These are phyloP conservation scores for Oxyteleia sp. DNA, from an alignment of 2,888 invertebrate genomes.

Conservation along the genomic window DNA sequence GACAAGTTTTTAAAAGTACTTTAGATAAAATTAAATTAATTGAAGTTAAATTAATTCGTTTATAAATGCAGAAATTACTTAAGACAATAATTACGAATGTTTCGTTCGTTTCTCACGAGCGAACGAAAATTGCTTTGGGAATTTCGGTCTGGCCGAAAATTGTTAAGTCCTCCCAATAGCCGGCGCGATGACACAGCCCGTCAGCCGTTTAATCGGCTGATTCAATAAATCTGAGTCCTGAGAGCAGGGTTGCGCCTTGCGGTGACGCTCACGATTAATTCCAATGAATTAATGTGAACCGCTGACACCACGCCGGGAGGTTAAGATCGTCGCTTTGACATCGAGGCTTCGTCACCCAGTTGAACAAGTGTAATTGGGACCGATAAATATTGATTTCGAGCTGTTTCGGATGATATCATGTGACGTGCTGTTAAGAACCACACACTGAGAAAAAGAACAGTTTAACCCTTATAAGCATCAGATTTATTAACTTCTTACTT, in stretches of 20 bases:
- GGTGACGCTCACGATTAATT: slow-evolving; percentile 84
- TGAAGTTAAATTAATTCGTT: too few species aligned
- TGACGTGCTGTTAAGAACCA: too few species aligned
- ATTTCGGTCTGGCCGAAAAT: slow-evolving; percentile 60
- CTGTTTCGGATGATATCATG: too few species aligned
- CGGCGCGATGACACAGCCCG: slow-evolving; percentile 81
- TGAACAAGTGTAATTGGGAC: slow-evolving; percentile 11
- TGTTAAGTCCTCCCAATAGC: slow-evolving; percentile 62
- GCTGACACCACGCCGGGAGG: slow-evolving; percentile 76
- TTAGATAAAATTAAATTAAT: too few species aligned
- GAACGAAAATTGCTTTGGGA: slow-evolving; percentile 34
- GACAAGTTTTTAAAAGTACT: too few species aligned
- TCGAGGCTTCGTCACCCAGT: slow-evolving; percentile 23
- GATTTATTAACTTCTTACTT: too few species aligned
- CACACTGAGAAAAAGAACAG: too few species aligned
- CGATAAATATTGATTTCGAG: slow-evolving; percentile 25
- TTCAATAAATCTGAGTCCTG: slow-evolving; percentile 87
- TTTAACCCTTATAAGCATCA: too few species aligned
- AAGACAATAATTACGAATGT: background rate
- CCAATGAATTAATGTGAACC: slow-evolving; percentile 86
- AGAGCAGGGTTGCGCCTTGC: slow-evolving; percentile 81
- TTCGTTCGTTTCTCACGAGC: slow-evolving; percentile 65
- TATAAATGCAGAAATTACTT: too few species aligned
- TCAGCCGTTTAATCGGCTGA: slow-evolving; percentile 86
- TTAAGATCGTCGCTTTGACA: slow-evolving; percentile 70